These are phyloP conservation scores for Hypomecis punctinalis DNA, from an alignment of 2,888 invertebrate species.

Conservation along the genomic window DNA sequence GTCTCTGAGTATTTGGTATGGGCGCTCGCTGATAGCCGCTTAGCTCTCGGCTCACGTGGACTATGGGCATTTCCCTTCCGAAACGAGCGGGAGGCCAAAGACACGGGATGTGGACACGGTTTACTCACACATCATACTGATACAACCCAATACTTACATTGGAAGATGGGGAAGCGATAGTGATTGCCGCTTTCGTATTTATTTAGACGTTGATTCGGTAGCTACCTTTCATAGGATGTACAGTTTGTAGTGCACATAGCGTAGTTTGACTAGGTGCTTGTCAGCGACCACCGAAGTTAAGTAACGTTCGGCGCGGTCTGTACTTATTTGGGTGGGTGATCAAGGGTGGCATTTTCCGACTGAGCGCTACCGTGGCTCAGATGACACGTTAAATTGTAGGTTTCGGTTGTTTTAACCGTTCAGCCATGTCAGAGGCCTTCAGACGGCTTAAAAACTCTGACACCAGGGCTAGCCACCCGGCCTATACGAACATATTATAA, in stretches of 20 bases:
- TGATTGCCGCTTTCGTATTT: neutral
- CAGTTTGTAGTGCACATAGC: neutral
- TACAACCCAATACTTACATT: slow-evolving; percentile 5
- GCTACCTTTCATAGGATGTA: neutral
- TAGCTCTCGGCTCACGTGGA: slow-evolving; percentile 56
- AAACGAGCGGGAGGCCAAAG: slow-evolving; percentile 52
- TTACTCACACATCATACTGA: slow-evolving; percentile 33
- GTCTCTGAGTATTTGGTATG: slow-evolving; percentile 11
- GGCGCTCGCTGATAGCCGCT: slow-evolving; percentile 32
- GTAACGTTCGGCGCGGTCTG: too few species aligned
- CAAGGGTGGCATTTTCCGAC: too few species aligned
- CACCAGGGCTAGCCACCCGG: too few species aligned
- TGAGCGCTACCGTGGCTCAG: too few species aligned
- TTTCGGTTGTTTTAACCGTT: too few species aligned
- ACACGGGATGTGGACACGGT: slow-evolving; percentile 54
- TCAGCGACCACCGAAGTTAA: too few species aligned
- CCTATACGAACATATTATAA: too few species aligned
- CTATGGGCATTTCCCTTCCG: slow-evolving; percentile 58
- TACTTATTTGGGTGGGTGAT: too few species aligned
- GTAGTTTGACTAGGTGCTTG: neutral
- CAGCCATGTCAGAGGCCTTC: too few species aligned
- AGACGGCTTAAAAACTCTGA: too few species aligned
- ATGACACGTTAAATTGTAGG: too few species aligned
- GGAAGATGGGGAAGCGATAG: slow-evolving; percentile 10
- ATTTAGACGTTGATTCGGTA: neutral